These are phyloP conservation scores for Oceanodroma leucorhoa DNA, from an alignment of 2,797 vertebrate species.

Conservation along the genomic window DNA sequence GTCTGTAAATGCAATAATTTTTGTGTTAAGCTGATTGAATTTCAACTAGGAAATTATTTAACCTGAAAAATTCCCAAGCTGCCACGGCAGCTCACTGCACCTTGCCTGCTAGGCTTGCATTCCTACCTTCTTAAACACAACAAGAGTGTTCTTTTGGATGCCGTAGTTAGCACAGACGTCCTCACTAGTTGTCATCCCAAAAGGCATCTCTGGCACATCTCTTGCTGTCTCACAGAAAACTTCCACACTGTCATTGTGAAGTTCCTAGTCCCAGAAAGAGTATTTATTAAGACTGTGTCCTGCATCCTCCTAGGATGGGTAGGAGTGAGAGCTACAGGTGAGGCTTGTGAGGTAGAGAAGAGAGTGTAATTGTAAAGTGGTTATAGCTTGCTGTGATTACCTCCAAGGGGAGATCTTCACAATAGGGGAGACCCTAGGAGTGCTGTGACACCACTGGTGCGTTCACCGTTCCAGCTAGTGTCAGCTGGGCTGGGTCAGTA, in stretches of 20 bases:
- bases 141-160: slow-evolving; percentile 75
- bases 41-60: not conserved
- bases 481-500: not conserved
- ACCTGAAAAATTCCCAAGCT: not conserved
- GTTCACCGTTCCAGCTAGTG: not conserved
- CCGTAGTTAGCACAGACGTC: slow-evolving; percentile 72
- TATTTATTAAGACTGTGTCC: not conserved
- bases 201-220: slow-evolving; percentile 85
- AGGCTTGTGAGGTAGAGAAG: not conserved
- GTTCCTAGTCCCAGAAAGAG: slow-evolving; percentile 74
- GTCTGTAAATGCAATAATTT: not conserved
- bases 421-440: not conserved
- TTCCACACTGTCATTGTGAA: slow-evolving; percentile 69
- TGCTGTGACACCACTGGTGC: not conserved
- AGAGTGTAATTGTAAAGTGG: not conserved
- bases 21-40: not conserved
- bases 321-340: not conserved
- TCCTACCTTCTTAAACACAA: slow-evolving; percentile 87
- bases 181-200: slow-evolving; percentile 76
- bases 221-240: slow-evolving; percentile 80
- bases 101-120: not conserved
- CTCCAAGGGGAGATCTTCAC: not conserved
- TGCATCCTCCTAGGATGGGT: not conserved
- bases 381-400: not conserved
- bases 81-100: not conserved